Evolutionary conservation across 2,888 invertebrate genomes (phyloP), one percentile per base, ranked within the genome.

Genomic region (Hydrotaea diabolus): DNA sequence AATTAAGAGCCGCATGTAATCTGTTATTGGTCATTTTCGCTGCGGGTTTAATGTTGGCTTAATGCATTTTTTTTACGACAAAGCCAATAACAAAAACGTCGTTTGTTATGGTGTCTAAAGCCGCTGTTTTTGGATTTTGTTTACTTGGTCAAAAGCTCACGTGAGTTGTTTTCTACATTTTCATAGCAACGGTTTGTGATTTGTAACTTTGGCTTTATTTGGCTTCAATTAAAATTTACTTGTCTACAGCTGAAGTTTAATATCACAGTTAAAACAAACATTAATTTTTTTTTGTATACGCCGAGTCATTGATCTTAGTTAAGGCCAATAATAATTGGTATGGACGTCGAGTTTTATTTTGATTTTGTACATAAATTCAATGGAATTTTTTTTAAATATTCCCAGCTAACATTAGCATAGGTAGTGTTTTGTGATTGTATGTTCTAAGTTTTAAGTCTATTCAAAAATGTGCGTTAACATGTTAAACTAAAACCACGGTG

Each of bases 261-360:
- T 59, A 59, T 15, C 59, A 64, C n/a, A 26, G 21, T 0, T 21
- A 36, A 62, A 36, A 15, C 5, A 36, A 15, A 11, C 13, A 31
- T 15, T 19, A 23, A 59, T 46, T 26, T 26, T 62, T 26, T 66
- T 74, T 74, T 66, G n/a, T 57, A 49, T 4, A 15, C 49, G n/a
- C 15, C 19, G 77, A 84, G 84, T 81, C 84, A 84, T 81, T 81
- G 84, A 84, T 84, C 80, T 84, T 84, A 71, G 75, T 84, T 78
- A 72, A 84, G 84, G 84, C 72, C 80, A 80, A 75, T 55, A 69
- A 77, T 49, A 64, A 80, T 77, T 46, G 21, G 59, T 66, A 59
- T 36, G 66, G 72, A 59, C 0, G 59, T 72, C 11, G 36, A 72
- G 21, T 66, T n/a, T 23, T 26, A 9, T 1, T 36, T 74, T 49